A percentile compares a stretch with the other conserved stretches of the same genome.
These are phyloP conservation scores for Cetonia aurata DNA, from an alignment of 2,888 invertebrate species.

Conservation along the genomic window DNA sequence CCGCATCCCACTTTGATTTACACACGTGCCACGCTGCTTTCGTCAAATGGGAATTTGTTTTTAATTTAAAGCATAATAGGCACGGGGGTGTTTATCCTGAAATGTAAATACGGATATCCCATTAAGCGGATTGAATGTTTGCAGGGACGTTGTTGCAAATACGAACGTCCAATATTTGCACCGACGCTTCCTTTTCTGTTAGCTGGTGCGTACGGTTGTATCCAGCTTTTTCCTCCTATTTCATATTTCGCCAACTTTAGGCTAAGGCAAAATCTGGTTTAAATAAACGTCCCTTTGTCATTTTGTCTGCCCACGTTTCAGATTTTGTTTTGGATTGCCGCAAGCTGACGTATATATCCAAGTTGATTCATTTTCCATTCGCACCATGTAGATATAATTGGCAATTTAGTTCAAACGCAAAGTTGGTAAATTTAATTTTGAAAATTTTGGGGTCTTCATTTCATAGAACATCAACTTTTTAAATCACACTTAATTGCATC, in stretches of 20 bases:
- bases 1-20: too few species aligned
- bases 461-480: too few species aligned
- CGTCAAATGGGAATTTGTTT: background rate
- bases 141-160: background rate
- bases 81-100: background rate
- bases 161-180: slow-evolving; percentile 10
- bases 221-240: slow-evolving; percentile 25
- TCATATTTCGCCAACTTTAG: slow-evolving; percentile 22
- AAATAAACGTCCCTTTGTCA: slow-evolving; percentile 1
- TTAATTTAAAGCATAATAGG: background rate
- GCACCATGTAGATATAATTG: too few species aligned
- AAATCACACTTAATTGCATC: too few species aligned
- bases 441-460: too few species aligned
- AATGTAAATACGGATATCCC: background rate
- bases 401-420: too few species aligned
- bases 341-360: too few species aligned
- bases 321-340: slow-evolving; percentile 10
- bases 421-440: too few species aligned
- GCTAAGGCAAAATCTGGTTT: slow-evolving; percentile 9
- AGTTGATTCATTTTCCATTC: too few species aligned
- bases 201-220: slow-evolving; percentile 13
- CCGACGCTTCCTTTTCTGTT: slow-evolving; percentile 6
- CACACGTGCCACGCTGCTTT: too few species aligned
- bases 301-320: background rate
- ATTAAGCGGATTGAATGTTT: slow-evolving; percentile 1